Conservation (phyloP, 92 coral and sea anemone species). For the Porites rus region DNA sequence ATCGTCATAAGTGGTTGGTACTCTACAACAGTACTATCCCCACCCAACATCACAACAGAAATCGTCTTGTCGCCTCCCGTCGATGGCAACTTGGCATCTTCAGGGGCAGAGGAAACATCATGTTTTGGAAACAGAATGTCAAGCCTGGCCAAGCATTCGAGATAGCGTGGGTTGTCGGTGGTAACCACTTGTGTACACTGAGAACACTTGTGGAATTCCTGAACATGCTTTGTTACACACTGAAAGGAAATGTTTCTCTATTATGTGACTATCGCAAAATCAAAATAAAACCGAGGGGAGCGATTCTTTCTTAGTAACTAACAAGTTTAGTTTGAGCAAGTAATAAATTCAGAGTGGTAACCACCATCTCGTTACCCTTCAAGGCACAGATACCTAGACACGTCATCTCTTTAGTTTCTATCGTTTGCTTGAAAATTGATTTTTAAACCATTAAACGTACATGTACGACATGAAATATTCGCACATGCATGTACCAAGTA, state of each 20-base stretch:
- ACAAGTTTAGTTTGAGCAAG: too few relatives aligned
- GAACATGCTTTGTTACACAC: slow-evolving; percentile 86
- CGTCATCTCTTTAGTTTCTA: too few relatives aligned
- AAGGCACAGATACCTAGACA: too few relatives aligned
- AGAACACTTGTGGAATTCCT: slow-evolving; percentile 68
- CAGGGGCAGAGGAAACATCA: slow-evolving; percentile 44
- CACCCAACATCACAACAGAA: slow-evolving; percentile 87
- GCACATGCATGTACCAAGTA: too few relatives aligned
- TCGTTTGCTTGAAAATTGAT: too few relatives aligned
- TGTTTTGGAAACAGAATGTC: slow-evolving; percentile 84
- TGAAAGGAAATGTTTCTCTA: neutral
- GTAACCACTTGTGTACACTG: slow-evolving; percentile 71
- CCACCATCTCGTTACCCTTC: too few relatives aligned
- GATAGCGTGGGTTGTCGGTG: slow-evolving; percentile 69
- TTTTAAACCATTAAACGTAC: too few relatives aligned
- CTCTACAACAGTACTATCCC: slow-evolving; percentile 81
- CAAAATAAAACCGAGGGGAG: too few relatives aligned
- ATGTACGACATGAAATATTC: too few relatives aligned
- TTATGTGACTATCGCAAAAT: too few relatives aligned
- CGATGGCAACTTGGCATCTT: neutral
- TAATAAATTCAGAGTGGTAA: too few relatives aligned
- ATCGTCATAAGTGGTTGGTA: slow-evolving; percentile 73
- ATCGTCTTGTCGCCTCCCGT: slow-evolving; percentile 45
- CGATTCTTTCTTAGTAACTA: too few relatives aligned
- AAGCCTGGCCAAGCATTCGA: slow-evolving; percentile 67